Percentiles rank a stretch among this genome's conserved stretches.
These are phyloP conservation scores for Cassiopea xamachana DNA, from an alignment of 30 jellyfish, hydroid and myxozoan species.

Conservation along the genomic window DNA sequence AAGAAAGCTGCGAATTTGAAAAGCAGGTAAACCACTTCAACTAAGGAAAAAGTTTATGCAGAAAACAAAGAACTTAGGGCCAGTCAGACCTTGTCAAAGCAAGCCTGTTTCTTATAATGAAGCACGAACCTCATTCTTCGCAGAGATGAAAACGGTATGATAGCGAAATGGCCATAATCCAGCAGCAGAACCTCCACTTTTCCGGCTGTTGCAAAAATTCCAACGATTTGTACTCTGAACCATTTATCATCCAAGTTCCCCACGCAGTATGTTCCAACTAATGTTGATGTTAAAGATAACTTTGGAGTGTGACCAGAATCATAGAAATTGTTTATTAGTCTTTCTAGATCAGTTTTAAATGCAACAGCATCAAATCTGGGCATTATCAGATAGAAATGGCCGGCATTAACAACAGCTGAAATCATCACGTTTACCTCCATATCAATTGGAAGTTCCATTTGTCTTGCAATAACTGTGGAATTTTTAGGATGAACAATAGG, in stretches of 20 bases:
- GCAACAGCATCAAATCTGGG: slow-evolving; percentile 9
- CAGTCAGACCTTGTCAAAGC: no score
- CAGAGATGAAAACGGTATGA: slow-evolving; percentile 32
- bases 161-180: slow-evolving; percentile 52
- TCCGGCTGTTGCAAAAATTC: background rate
- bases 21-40: no score
- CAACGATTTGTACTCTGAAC: slow-evolving; percentile 60
- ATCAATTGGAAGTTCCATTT: slow-evolving; percentile 34
- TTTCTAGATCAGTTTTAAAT: slow-evolving; percentile 9
- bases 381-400: slow-evolving; percentile 52
- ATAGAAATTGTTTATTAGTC: slow-evolving; percentile 26
- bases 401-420: slow-evolving; percentile 59
- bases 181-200: slow-evolving; percentile 57
- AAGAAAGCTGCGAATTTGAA: no score
- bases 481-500: slow-evolving; percentile 10
- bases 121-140: slow-evolving; percentile 55
- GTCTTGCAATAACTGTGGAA: background rate
- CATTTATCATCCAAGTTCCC: slow-evolving; percentile 44
- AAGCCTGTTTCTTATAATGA: background rate
- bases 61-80: no score
- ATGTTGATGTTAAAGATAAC: background rate
- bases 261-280: slow-evolving; percentile 61
- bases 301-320: slow-evolving; percentile 43
- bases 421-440: slow-evolving; percentile 29
- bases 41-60: no score